These are phyloP conservation scores for Geodia barretti DNA, from an alignment of 37 sponge, comb jelly and placozoan genomes.

Conservation along the genomic window DNA sequence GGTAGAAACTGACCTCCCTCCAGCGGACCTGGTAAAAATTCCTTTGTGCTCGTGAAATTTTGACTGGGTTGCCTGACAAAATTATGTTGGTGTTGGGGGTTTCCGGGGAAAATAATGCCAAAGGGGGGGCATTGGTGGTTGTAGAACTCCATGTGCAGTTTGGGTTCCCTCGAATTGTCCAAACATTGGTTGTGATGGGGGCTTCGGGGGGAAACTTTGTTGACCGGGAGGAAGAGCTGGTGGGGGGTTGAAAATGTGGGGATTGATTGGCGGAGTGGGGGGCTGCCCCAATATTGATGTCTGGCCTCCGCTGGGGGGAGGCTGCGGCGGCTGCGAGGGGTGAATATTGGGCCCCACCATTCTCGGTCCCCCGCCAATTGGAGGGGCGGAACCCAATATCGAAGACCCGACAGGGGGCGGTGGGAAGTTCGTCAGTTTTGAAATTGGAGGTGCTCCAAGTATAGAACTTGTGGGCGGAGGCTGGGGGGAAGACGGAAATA, in stretches of 20 bases:
- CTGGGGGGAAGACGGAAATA: conserved; percentile 1
- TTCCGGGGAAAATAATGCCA: neutral
- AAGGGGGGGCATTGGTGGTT: neutral
- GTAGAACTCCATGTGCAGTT: neutral
- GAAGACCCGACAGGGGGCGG: conserved; percentile 23
- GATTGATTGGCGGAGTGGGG: conserved; percentile 47
- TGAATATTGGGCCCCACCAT: neutral
- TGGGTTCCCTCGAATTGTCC: conserved; percentile 21
- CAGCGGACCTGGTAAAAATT: neutral
- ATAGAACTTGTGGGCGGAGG: conserved; percentile 54
- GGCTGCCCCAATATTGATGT: conserved; percentile 63
- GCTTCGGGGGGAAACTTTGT: conserved; percentile 22
- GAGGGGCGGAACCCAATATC: conserved; percentile 53
- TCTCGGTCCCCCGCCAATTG: conserved; percentile 1
- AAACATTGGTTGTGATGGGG: conserved; percentile 12
- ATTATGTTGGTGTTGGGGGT: neutral
- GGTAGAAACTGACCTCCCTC: neutral
- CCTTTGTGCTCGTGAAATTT: neutral
- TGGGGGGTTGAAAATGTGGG: conserved; percentile 16
- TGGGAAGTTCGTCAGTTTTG: conserved; percentile 9
- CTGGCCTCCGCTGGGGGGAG: conserved; percentile 7
- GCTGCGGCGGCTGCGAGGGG: conserved; percentile 19
- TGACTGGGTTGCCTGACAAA: conserved; percentile 17
- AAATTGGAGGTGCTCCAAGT: conserved; percentile 49
- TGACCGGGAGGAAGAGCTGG: conserved; percentile 14